phyloP scores from a whole-genome alignment of 2,113 vertebrate species.

The Regulus satrapa region DNA sequence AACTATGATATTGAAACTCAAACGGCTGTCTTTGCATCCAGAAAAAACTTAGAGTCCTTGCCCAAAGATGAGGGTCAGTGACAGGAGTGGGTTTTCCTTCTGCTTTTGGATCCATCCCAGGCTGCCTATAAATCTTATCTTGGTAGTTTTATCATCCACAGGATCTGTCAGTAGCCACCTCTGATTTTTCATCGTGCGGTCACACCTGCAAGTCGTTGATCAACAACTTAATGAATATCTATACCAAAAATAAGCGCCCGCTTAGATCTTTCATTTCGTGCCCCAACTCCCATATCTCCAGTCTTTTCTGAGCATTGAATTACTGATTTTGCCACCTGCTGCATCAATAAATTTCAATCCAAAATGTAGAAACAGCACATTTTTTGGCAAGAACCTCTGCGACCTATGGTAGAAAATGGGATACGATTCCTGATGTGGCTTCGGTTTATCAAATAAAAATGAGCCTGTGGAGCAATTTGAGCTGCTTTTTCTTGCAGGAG shows the following conservation, averaged over 20 bases:
- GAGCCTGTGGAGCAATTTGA: neutral
- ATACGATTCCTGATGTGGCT: neutral
- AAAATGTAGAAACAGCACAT: conserved; percentile 29
- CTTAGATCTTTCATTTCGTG: neutral
- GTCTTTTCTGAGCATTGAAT: conserved; percentile 18
- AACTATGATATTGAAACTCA: neutral
- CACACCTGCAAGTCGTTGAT: conserved; percentile 42
- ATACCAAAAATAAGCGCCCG: conserved; percentile 12
- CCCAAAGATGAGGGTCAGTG: neutral
- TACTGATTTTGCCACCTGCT: conserved; percentile 51
- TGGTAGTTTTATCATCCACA: neutral
- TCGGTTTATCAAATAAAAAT: neutral
- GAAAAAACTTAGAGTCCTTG: neutral
- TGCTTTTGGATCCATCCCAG: neutral
- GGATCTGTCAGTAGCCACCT: neutral
- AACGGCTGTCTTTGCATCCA: neutral
- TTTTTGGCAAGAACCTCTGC: conserved; percentile 9
- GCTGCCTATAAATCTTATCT: neutral
- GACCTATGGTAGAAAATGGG: neutral
- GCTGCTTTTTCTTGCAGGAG: neutral
- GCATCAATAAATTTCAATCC: conserved; percentile 42
- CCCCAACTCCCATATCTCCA: neutral
- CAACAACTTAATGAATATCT: neutral
- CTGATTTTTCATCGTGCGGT: neutral
- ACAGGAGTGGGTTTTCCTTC: neutral